Base-by-base conservation (phyloP, 1,140 invertebrate genomes). In the Drosophila tsacasi region DNA sequence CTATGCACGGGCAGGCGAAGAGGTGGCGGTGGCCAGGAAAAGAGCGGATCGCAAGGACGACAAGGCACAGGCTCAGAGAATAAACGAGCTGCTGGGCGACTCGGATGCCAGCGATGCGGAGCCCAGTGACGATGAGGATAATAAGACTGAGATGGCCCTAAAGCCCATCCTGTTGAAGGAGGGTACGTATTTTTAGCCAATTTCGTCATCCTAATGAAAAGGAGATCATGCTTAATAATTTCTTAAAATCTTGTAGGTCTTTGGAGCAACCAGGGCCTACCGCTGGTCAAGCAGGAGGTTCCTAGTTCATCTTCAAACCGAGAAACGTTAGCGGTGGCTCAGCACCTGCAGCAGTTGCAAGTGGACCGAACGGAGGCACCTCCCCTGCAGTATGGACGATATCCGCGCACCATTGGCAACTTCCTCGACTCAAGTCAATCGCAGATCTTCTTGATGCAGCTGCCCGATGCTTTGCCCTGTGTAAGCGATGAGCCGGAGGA, bases 391-490 rank as follows among this genome's bases (percentile, higher is more conserved):
- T 89, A 81, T 37, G 85, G 81, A 15, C 79, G 73, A 25, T 91
- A 91, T 78, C 91, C 91, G 2, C 81, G 76, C 12, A 86, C 49
- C 37, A 77, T 92, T 52, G 67, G 50, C 15, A 71, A 80, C 25
- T 83, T 92, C n/a, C 63, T 92, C 4, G 72, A 81, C 21, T 50
- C 52, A 8, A 25, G 57, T 9, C 72, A 84, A 49, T 72, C 86
- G n/a, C 90, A 92, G 58, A 68, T 92, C 25, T 92, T 92, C 19
- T 46, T 92, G 3, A 83, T 93, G 79, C 92, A 92, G 50, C 61
- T 92, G 50, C 94, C 94, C 23, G 93, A 94, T 79, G 91, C 92
- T 4, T 78, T 95, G 67, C 94, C 94, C 1, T 94, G 94, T 92
- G 65, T 93, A 74, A 68, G 54, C 13, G 91, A 91, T 62, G 83